Percentiles rank a stretch among this genome's conserved stretches.
Conservation (phyloP, 2,113 vertebrate genomes). For the Microcebus tavaratra region DNA sequence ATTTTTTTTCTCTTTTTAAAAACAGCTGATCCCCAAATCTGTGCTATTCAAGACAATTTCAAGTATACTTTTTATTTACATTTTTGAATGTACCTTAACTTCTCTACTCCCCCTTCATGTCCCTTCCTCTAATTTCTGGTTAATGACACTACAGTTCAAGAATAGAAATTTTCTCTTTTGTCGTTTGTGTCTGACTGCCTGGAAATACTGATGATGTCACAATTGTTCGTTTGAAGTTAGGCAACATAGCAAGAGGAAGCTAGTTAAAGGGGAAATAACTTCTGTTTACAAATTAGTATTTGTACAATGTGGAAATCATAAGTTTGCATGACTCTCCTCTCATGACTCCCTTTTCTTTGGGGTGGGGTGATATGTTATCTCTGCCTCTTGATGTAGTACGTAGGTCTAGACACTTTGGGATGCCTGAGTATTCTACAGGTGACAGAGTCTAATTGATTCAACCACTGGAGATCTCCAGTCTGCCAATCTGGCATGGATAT, state of each 20-base stretch:
- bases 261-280: slow-evolving; percentile 67
- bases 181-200: slow-evolving; percentile 44
- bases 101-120: not conserved
- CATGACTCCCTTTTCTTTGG: not conserved
- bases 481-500: not conserved
- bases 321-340: not conserved
- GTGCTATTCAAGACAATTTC: slow-evolving; percentile 19
- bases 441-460: not conserved
- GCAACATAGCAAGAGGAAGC: slow-evolving; percentile 72
- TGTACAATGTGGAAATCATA: slow-evolving; percentile 29
- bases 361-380: not conserved
- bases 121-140: slow-evolving; percentile 20
- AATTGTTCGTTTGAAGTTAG: slow-evolving; percentile 60
- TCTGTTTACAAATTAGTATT: slow-evolving; percentile 45
- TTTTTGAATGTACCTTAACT: slow-evolving; percentile 56
- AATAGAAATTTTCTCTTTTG: slow-evolving; percentile 55
- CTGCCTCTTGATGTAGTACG: not conserved
- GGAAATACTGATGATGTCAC: slow-evolving; percentile 72
- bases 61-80: slow-evolving; percentile 11
- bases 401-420: not conserved
- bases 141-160: not conserved
- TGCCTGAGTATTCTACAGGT: not conserved
- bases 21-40: not conserved
- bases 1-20: not conserved
- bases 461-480: not conserved